A percentile compares a stretch with the other conserved stretches of the same genome.
Evolutionary conservation across 2,797 vertebrate genomes (phyloP).

Genomic region (Nyctalus aviator): DNA sequence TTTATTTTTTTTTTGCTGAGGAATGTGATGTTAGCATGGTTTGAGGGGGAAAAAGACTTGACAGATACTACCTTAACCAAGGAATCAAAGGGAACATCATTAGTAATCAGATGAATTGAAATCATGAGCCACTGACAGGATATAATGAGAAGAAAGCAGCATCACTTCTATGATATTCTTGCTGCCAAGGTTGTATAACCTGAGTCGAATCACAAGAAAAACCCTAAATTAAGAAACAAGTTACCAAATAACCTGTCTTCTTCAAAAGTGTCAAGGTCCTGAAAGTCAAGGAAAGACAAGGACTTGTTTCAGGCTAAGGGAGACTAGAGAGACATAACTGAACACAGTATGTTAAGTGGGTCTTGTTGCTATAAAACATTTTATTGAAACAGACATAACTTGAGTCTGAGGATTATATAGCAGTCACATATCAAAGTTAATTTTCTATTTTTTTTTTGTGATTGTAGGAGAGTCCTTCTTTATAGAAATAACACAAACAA

Average conservation of each 20-base stretch:
- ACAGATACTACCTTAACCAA: not conserved
- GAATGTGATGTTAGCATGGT: not conserved
- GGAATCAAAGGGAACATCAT: not conserved
- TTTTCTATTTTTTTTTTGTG: not conserved
- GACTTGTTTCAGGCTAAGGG: not conserved
- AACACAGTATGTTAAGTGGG: not conserved
- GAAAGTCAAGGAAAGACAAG: not conserved
- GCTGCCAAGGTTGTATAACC: not conserved
- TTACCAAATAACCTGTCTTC: conserved; percentile 10
- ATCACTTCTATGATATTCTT: not conserved
- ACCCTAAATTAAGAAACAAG: not conserved
- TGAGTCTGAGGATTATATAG: not conserved
- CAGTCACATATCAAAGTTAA: not conserved
- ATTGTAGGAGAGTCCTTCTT: not conserved
- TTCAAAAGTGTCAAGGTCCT: not conserved
- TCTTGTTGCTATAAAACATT: not conserved
- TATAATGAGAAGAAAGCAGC: not conserved
- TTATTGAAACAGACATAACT: not conserved
- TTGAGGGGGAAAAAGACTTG: not conserved
- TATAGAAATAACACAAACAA: not conserved
- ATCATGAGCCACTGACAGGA: not conserved
- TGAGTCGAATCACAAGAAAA: not conserved
- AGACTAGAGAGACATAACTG: not conserved
- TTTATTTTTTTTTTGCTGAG: not conserved
- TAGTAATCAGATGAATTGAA: not conserved